phyloP scores from a whole-genome alignment of 1,140 invertebrate genomes.

The Neotoxoptera formosana region DNA sequence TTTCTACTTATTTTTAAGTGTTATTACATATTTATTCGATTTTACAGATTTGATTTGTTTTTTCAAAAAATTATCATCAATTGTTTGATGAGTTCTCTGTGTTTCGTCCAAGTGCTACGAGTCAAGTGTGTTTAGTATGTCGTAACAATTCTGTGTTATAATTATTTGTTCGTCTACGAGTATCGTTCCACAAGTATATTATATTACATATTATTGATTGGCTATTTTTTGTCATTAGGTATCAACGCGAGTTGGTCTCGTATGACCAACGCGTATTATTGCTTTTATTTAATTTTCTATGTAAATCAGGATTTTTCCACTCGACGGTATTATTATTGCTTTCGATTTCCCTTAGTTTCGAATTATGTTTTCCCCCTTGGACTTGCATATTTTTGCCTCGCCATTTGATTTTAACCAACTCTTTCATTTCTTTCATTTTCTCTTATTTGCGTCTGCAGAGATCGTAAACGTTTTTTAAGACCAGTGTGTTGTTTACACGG shows the following conservation, averaged over 20 bases:
- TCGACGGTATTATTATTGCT: neutral
- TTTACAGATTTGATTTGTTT: too few species aligned
- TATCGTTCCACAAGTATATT: neutral
- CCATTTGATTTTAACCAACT: neutral
- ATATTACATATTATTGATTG: neutral
- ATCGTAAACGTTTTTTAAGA: neutral
- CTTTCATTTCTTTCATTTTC: neutral
- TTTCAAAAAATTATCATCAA: neutral
- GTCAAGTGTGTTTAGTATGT: neutral
- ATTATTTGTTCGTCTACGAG: neutral
- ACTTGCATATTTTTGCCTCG: neutral
- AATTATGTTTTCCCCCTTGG: neutral
- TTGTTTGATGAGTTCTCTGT: neutral
- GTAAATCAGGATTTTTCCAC: neutral
- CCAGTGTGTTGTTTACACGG: too few species aligned
- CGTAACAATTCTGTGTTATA: neutral
- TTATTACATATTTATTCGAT: too few species aligned
- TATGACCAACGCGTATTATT: neutral
- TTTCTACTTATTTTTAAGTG: too few species aligned
- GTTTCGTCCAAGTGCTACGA: too few species aligned
- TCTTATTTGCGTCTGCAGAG: neutral
- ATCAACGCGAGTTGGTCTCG: neutral
- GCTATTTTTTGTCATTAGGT: neutral
- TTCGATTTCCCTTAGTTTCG: neutral
- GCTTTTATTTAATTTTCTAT: neutral